Conservation (phyloP, 2,113 vertebrate genomes). For the Fregata magnificens region DNA sequence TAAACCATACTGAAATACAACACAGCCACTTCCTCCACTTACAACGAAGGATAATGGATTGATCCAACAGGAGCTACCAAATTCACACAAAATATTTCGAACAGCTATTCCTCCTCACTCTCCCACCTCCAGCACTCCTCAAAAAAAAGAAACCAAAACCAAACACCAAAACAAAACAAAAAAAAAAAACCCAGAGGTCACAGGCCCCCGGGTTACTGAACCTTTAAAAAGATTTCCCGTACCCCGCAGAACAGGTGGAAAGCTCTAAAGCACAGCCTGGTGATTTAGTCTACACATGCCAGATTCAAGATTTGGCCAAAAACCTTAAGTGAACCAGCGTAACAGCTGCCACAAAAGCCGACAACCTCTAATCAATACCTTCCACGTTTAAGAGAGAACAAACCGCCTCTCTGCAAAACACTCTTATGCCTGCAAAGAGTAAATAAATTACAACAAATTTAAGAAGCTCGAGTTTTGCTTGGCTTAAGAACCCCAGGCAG, state of each 20-base stretch:
- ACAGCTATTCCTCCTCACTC: not conserved
- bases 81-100: not conserved
- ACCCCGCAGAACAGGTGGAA: not conserved
- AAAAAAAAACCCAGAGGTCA: fast-evolving
- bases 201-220: not conserved
- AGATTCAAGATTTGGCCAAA: not conserved
- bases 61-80: not conserved
- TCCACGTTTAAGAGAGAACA: not conserved
- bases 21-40: not conserved
- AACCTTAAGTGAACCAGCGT: not conserved
- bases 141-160: not conserved
- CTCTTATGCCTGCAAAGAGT: not conserved
- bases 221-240: not conserved
- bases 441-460: not conserved
- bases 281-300: not conserved
- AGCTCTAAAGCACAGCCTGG: not conserved
- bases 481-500: not conserved
- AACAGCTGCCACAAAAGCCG: not conserved
- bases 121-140: not conserved
- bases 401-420: not conserved
- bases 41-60: not conserved
- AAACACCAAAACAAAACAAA: no score
- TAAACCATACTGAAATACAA: not conserved
- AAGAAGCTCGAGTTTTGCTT: not conserved
- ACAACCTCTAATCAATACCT: slow-evolving; percentile 18